Base-by-base conservation (phyloP, 2,888 invertebrate species). In the Xanthorhoe spadicearia region DNA sequence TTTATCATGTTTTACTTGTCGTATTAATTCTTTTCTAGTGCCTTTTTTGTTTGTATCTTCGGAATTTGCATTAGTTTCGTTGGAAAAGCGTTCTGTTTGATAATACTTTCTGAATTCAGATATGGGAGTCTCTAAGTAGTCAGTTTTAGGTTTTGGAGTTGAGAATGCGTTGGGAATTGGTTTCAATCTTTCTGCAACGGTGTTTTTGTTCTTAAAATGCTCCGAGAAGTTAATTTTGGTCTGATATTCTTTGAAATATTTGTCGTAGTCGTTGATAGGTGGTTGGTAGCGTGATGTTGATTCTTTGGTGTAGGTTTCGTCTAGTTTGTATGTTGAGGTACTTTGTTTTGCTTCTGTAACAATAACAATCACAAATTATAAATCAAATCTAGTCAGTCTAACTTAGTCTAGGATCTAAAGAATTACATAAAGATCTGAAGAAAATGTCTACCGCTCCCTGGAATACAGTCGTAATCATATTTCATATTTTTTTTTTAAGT, bases 61-160 rank as follows among this genome's bases (percentile, higher is more conserved):
- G 53, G 28, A 15, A 48, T 50, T 35, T 9, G n/a, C 32, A 15
- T 6, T 3, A n/a, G 9, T 55, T 48, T 62, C 59, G 32, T 32
- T 65, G 19, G 50, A 17, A 38, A 15, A 17, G 56, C 23, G 51
- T 50, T 72, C 74, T 0, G 82, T 74, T 5, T 81, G 81, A 69
- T 92, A 92, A 1, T 87, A 71, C 69, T 88, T 90, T 60, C 92
- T 83, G 56, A 93, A 92, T 57, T 92, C 92, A 0, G 58, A 67
- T 8, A 93, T 63, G 0, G 93, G 89, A 13, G 86, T 87, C 69
- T 89, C 89, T 32, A 92, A 74, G 65, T 86, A 89, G 66, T 73
- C 71, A 0, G 66, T 68, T 13, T 19, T 1, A 65, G 46, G 3
- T 57, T 35, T 35, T 46, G 49, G 56, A 13, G 23, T 43, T 13